Percentiles rank a stretch among this genome's conserved stretches.
phyloP scores from a whole-genome alignment of 2,113 vertebrate genomes.

The Strix uralensis region DNA sequence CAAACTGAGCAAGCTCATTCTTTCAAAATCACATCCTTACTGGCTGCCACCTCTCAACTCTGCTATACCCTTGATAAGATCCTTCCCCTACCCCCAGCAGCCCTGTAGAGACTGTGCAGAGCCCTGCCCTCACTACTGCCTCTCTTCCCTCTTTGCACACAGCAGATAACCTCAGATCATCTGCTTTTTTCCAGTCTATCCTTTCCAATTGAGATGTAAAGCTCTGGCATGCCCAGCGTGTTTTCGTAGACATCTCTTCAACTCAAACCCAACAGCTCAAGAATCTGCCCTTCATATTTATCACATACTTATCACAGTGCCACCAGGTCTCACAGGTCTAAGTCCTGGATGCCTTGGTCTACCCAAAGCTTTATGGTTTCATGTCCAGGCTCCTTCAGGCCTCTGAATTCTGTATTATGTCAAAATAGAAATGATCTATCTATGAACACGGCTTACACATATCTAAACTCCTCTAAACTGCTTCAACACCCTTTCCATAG shows the following conservation, averaged over 20 bases:
- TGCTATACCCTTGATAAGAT: background rate
- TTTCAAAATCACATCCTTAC: background rate
- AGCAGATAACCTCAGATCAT: background rate
- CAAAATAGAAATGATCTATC: background rate
- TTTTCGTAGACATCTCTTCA: background rate
- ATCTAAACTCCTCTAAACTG: background rate
- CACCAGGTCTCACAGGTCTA: background rate
- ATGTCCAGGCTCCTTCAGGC: background rate
- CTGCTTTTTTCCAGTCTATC: background rate
- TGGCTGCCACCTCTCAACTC: background rate
- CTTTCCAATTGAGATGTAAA: background rate
- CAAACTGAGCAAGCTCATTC: background rate
- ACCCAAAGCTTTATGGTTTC: background rate
- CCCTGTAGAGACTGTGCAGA: background rate
- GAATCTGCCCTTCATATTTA: background rate
- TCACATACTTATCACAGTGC: background rate
- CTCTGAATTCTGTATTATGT: background rate
- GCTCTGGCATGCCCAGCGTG: fast-evolving
- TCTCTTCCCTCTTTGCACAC: background rate
- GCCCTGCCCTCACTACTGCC: background rate
- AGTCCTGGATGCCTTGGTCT: background rate
- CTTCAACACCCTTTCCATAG: background rate
- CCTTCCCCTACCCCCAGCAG: background rate
- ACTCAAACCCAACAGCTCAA: background rate
- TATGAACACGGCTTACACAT: background rate